Percentiles rank a stretch among this genome's conserved stretches.
phyloP scores from a whole-genome alignment of 2,797 vertebrate species.

The Antennarius maculatus region DNA sequence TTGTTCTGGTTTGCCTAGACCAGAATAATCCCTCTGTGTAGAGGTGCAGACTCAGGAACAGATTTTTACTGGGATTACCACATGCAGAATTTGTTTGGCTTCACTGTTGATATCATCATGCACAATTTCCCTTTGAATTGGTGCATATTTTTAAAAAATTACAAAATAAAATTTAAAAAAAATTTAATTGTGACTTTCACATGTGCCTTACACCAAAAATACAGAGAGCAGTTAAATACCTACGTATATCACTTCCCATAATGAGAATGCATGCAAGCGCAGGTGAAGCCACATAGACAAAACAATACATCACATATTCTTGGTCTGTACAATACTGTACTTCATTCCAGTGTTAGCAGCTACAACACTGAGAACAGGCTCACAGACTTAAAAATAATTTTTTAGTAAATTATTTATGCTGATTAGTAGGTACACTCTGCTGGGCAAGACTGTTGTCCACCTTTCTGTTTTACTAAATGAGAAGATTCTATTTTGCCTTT shows the following conservation, averaged over 20 bases:
- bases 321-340: conserved; percentile 10
- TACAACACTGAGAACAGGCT: conserved; percentile 15
- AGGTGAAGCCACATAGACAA: conserved; percentile 2
- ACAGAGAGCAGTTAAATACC: not conserved
- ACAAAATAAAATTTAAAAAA: not conserved
- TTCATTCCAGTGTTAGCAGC: conserved; percentile 23
- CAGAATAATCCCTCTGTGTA: conserved; percentile 22
- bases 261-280: not conserved
- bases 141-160: not conserved
- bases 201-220: too few species aligned
- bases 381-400: conserved; percentile 27
- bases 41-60: conserved; percentile 7
- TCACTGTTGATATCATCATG: not conserved
- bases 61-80: conserved; percentile 5
- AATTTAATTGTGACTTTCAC: not conserved
- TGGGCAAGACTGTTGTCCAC: conserved; percentile 43
- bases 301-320: conserved; percentile 15
- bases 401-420: conserved; percentile 32
- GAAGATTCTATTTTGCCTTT: conserved; percentile 22
- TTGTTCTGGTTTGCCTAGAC: conserved; percentile 44
- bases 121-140: not conserved
- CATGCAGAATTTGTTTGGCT: not conserved
- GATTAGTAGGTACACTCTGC: conserved; percentile 51
- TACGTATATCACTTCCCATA: not conserved
- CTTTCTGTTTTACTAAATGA: conserved; percentile 35